Evolutionary conservation across 2,113 vertebrate species (phyloP).

Genomic region (Bubo bubo): DNA sequence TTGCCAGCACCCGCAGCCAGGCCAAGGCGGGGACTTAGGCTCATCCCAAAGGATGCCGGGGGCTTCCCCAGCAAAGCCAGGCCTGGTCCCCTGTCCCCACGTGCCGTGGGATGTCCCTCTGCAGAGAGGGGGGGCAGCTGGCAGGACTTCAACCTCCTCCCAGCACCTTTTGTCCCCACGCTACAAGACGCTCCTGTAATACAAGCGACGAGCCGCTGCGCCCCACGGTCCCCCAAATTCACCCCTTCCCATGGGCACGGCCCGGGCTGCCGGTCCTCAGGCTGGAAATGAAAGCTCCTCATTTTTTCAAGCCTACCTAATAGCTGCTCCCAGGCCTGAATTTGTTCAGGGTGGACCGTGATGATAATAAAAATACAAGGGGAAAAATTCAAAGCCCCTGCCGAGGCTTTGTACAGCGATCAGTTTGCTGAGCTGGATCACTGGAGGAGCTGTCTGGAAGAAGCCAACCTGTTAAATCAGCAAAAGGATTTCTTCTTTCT

Average conservation of each 20-base stretch:
- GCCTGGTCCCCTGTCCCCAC: background rate
- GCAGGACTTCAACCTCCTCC: background rate
- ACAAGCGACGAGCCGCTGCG: background rate
- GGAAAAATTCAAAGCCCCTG: background rate
- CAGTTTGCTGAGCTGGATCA: background rate
- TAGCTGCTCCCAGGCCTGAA: background rate
- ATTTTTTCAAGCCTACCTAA: conserved; percentile 8
- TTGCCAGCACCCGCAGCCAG: background rate
- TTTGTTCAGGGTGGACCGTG: background rate
- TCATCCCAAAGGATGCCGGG: background rate
- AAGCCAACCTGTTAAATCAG: background rate
- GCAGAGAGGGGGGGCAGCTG: background rate
- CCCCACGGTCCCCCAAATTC: background rate
- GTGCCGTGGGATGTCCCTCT: background rate
- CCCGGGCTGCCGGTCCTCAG: background rate
- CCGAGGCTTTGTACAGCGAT: background rate
- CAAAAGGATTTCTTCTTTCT: background rate
- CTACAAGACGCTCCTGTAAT: no score
- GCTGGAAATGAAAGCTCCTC: background rate
- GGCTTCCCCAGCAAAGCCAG: background rate
- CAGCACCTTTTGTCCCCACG: background rate
- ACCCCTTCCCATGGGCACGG: background rate
- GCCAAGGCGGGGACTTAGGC: background rate
- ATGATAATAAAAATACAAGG: background rate
- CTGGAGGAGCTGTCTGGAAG: background rate